These are phyloP conservation scores for Elephantulus edwardii DNA, from an alignment of 2,113 vertebrate species.

Conservation along the genomic window DNA sequence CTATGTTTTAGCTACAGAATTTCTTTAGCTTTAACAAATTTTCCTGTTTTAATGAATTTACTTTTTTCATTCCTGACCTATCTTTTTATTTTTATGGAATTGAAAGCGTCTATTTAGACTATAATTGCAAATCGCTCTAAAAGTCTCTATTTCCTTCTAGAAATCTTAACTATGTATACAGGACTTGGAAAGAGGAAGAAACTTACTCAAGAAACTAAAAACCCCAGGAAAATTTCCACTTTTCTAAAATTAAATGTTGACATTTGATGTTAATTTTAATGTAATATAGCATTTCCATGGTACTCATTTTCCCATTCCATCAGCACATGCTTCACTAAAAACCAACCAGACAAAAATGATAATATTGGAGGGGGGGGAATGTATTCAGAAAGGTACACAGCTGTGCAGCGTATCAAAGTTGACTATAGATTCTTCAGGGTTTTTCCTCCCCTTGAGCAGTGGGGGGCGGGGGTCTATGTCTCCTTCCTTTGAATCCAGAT, in stretches of 20 bases:
- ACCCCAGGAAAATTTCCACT: not conserved
- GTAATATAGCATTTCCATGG: conserved; percentile 21
- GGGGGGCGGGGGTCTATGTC: not conserved
- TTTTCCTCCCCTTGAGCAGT: not conserved
- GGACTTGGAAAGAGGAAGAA: conserved; percentile 19
- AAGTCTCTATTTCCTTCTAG: conserved; percentile 29
- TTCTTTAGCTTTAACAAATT: conserved; percentile 45
- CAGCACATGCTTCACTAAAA: conserved; percentile 5
- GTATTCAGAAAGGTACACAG: not conserved
- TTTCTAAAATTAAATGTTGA: conserved; percentile 24
- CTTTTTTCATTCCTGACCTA: conserved; percentile 55
- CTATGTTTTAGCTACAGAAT: conserved; percentile 32
- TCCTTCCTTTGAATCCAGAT: not conserved
- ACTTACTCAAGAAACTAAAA: conserved; percentile 16
- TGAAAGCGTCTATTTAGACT: conserved; percentile 16
- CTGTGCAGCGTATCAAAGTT: not conserved
- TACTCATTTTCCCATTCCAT: conserved; percentile 28
- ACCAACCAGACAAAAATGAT: not conserved
- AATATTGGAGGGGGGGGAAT: not conserved
- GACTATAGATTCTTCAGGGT: conserved; percentile 22
- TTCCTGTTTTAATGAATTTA: conserved; percentile 49
- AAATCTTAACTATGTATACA: conserved; percentile 27
- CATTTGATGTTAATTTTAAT: conserved; percentile 32
- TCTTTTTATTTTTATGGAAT: conserved; percentile 43
- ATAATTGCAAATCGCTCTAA: conserved; percentile 42